phyloP scores from a whole-genome alignment of 2,113 vertebrate genomes.

The Laterallus jamaicensis region DNA sequence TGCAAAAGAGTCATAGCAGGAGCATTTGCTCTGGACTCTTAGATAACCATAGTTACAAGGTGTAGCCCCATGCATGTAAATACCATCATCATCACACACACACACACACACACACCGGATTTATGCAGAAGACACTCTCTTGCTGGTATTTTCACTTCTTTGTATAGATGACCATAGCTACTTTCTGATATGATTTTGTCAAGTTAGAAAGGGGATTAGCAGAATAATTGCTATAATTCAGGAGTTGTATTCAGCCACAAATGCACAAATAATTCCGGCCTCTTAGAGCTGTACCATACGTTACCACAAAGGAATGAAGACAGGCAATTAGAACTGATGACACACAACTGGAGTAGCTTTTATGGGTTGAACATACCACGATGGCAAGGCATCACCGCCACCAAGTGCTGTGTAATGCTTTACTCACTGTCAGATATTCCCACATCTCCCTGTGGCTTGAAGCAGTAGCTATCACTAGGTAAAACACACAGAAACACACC shows the following conservation, averaged over 20 bases:
- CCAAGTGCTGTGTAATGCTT: neutral
- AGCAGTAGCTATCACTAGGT: neutral
- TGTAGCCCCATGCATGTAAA: neutral
- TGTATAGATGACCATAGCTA: neutral
- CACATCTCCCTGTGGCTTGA: neutral
- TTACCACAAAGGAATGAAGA: neutral
- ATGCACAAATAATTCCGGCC: neutral
- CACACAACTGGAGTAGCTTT: neutral
- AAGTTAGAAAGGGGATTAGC: neutral
- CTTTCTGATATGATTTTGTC: neutral
- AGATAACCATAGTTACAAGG: neutral
- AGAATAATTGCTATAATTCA: neutral
- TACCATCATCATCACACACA: no score
- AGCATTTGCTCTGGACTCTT: neutral
- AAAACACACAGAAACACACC: neutral
- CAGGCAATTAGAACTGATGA: neutral
- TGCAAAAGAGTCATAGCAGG: neutral
- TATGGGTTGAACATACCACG: neutral
- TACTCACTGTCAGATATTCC: constrained; percentile 9
- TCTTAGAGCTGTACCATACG: neutral
- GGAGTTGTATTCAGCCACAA: neutral
- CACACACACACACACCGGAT: neutral
- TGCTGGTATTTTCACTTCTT: neutral
- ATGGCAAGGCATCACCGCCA: neutral
- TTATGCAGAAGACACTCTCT: neutral